Evolutionary conservation across 2,113 vertebrate species (phyloP).

Genomic region (Scopus umbretta): DNA sequence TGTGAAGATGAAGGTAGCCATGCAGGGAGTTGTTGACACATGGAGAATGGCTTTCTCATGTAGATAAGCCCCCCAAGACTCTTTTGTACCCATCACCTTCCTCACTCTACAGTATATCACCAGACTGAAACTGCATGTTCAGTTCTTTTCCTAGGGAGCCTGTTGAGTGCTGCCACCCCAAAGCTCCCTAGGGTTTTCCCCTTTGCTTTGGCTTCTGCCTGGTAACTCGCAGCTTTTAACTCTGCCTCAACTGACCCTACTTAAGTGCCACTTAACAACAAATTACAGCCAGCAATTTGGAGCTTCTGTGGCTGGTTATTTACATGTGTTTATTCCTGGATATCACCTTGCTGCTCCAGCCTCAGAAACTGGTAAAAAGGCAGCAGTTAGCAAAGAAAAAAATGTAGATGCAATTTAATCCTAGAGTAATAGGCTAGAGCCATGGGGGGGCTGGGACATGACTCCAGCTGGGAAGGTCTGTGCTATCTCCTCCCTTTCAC

Average conservation of each 20-base stretch:
- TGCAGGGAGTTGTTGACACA: neutral
- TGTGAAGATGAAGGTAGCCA: neutral
- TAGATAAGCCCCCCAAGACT: neutral
- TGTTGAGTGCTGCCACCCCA: neutral
- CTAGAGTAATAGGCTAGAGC: neutral
- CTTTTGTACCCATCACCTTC: neutral
- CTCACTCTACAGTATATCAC: neutral
- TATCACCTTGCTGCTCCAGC: neutral
- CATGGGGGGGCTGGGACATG: neutral
- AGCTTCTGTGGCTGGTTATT: neutral
- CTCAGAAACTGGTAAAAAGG: neutral
- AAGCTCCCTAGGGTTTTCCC: neutral
- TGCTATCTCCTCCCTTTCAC: too few relatives aligned
- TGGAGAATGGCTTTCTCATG: neutral
- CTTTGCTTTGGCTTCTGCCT: neutral
- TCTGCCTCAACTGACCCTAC: neutral
- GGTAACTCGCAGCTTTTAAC: neutral
- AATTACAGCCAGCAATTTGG: neutral
- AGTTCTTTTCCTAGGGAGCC: neutral
- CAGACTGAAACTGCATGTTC: neutral
- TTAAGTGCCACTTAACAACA: neutral
- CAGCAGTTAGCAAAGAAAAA: neutral
- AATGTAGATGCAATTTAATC: neutral
- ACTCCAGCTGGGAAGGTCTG: neutral
- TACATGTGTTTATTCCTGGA: neutral